Percentiles rank a stretch among this genome's conserved stretches.
Conservation (phyloP, 2,797 vertebrate species). For the Sylvilagus floridanus region DNA sequence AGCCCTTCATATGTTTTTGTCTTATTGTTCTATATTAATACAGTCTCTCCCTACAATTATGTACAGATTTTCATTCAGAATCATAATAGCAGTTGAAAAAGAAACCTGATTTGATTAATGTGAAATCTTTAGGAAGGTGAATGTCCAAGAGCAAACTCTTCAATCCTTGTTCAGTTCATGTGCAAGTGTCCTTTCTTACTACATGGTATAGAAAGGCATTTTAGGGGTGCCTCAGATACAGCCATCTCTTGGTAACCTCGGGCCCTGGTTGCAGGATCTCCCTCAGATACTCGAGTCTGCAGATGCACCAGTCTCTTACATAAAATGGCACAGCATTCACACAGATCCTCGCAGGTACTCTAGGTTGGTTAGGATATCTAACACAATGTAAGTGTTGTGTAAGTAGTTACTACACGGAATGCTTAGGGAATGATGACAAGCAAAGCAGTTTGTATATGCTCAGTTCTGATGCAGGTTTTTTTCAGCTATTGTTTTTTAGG, state of each 20-base stretch:
- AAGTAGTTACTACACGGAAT: not conserved
- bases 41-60: not conserved
- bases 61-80: conserved; percentile 61
- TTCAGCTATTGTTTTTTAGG: not conserved
- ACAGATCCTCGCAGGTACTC: not conserved
- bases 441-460: not conserved
- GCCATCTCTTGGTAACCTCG: not conserved
- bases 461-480: not conserved
- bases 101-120: conserved; percentile 15
- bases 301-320: not conserved
- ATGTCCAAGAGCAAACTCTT: conserved; percentile 16
- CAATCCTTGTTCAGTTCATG: not conserved
- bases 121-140: conserved; percentile 23
- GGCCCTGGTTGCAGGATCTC: not conserved
- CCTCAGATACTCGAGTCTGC: not conserved
- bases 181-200: conserved; percentile 21
- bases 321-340: not conserved
- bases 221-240: not conserved
- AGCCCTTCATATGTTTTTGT: conserved; percentile 10
- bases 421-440: not conserved
- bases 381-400: not conserved
- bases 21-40: conserved; percentile 47
- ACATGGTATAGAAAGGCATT: not conserved
- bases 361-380: not conserved
- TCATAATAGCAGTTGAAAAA: conserved; percentile 33